These are phyloP conservation scores for Syngnathoides biaculeatus DNA, from an alignment of 2,113 vertebrate genomes.

Conservation along the genomic window DNA sequence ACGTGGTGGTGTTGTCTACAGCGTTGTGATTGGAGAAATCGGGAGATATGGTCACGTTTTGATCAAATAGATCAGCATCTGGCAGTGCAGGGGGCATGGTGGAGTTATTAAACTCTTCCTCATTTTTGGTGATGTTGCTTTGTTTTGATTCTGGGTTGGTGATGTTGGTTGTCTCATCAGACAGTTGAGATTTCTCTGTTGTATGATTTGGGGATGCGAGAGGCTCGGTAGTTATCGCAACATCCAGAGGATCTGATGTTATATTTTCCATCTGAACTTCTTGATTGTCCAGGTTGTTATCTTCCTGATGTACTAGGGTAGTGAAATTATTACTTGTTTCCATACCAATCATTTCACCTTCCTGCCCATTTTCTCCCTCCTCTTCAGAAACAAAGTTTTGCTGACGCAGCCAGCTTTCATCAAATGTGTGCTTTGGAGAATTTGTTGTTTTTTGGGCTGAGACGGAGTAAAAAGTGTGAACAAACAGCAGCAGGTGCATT, in stretches of 20 bases:
- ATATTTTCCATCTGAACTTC: not conserved
- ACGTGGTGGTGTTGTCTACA: conserved; percentile 22
- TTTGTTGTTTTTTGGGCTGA: conserved; percentile 31
- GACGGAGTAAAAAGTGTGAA: conserved; percentile 43
- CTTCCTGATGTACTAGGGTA: not conserved
- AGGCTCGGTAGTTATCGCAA: not conserved
- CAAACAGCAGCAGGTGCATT: conserved; percentile 44
- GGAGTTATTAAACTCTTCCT: conserved; percentile 7
- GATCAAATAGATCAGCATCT: not conserved
- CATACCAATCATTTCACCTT: not conserved
- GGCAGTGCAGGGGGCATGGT: not conserved
- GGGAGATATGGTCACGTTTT: not conserved
- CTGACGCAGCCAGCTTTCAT: conserved; percentile 41
- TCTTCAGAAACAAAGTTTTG: not conserved
- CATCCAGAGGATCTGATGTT: not conserved
- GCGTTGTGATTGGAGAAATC: not conserved
- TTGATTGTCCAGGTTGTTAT: not conserved
- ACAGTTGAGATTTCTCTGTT: not conserved
- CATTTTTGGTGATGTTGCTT: conserved; percentile 15
- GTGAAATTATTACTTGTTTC: conserved; percentile 5
- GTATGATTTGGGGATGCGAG: not conserved
- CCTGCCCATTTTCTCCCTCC: not conserved
- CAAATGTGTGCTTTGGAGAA: conserved; percentile 30
- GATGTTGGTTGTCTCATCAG: not conserved
- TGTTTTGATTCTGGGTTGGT: conserved; percentile 12